Evolutionary conservation across 2,888 invertebrate species (phyloP).

Genomic region (Teleogryllus oceanicus): DNA sequence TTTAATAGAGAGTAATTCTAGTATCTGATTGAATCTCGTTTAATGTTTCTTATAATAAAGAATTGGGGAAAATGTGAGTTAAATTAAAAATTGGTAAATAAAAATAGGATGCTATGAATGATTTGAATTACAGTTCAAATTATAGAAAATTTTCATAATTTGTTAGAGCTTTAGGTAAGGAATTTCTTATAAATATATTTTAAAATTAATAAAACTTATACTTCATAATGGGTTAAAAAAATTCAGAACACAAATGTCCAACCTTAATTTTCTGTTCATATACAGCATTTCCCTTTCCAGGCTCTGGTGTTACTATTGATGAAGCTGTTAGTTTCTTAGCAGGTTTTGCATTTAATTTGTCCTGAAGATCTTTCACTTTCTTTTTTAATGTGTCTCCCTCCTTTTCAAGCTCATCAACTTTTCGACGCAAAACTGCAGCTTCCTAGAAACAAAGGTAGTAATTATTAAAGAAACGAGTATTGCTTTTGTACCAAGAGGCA

Average conservation of each 20-base stretch:
- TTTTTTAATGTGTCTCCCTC: slow-evolving; percentile 71
- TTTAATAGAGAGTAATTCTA: too few species aligned
- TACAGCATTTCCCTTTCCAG: slow-evolving; percentile 52
- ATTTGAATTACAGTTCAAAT: neutral
- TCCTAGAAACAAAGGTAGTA: slow-evolving; percentile 54
- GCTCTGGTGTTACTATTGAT: slow-evolving; percentile 34
- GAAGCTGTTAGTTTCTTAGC: slow-evolving; percentile 38
- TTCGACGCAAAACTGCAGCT: slow-evolving; percentile 74
- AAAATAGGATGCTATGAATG: neutral
- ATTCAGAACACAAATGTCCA: slow-evolving; percentile 29
- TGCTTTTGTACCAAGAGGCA: too few species aligned
- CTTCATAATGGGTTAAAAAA: too few species aligned
- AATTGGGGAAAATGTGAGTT: neutral
- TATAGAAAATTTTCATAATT: neutral
- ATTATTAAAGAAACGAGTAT: too few species aligned
- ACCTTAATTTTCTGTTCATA: slow-evolving; percentile 64
- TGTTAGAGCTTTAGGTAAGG: neutral
- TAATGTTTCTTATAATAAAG: too few species aligned
- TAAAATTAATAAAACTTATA: too few species aligned
- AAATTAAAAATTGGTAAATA: neutral
- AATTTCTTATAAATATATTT: slow-evolving; percentile 24
- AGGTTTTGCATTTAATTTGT: slow-evolving; percentile 58
- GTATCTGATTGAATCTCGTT: too few species aligned
- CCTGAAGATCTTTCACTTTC: slow-evolving; percentile 73
- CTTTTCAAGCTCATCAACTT: slow-evolving; percentile 78